These are phyloP conservation scores for Dissostichus mawsoni DNA, from an alignment of 2,113 vertebrate genomes.

Conservation along the genomic window DNA sequence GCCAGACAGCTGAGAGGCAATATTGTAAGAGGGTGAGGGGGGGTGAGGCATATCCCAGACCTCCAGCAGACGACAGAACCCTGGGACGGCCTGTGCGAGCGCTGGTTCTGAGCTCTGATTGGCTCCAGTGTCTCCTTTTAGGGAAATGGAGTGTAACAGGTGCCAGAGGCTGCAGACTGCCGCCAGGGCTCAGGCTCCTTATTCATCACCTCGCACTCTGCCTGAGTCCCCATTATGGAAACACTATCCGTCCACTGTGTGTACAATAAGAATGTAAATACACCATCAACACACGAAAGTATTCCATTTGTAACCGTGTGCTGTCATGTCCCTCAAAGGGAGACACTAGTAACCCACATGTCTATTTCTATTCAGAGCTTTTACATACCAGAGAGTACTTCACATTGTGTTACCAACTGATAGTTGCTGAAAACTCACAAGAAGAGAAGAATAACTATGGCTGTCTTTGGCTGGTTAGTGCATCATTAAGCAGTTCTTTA, in stretches of 20 bases:
- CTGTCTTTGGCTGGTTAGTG: not conserved
- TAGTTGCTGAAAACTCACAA: not conserved
- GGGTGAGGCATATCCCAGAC: conserved; percentile 44
- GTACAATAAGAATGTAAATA: conserved; percentile 65
- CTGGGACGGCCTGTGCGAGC: conserved; percentile 52
- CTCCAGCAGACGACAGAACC: conserved; percentile 72
- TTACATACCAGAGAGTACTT: conserved; percentile 25
- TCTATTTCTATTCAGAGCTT: conserved; percentile 46
- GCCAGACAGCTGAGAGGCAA: conserved; percentile 80
- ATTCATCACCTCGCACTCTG: conserved; percentile 70
- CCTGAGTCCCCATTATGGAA: conserved; percentile 38
- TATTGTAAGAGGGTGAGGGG: conserved; percentile 25
- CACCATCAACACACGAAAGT: conserved; percentile 42
- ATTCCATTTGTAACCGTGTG: conserved; percentile 65
- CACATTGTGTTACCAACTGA: not conserved
- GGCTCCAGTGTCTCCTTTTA: conserved; percentile 86
- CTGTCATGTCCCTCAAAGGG: conserved; percentile 30
- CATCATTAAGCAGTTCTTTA: not conserved
- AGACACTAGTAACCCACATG: conserved; percentile 48
- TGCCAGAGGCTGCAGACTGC: conserved; percentile 66
- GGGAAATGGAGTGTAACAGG: conserved; percentile 82
- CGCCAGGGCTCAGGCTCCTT: conserved; percentile 68
- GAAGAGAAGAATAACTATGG: not conserved
- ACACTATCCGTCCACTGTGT: conserved; percentile 59
- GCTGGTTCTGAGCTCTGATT: conserved; percentile 77